These are phyloP conservation scores for Ornithoptera priamus DNA, from an alignment of 2,888 invertebrate genomes.

Conservation along the genomic window DNA sequence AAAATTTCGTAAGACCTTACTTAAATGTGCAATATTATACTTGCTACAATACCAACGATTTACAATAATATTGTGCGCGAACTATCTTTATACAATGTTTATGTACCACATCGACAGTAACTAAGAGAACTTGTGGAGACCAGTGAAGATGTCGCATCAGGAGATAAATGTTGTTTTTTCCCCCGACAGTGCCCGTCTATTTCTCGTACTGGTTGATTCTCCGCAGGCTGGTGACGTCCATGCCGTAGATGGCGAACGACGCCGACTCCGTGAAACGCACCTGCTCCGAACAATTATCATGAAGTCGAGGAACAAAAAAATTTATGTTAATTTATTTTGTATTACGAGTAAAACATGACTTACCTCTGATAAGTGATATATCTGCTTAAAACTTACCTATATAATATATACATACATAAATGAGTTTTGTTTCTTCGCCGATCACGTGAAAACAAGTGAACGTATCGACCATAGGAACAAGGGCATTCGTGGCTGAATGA, in stretches of 20 bases:
- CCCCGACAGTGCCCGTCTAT: constrained; percentile 33
- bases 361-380: too few relatives aligned
- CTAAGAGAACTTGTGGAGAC: background rate
- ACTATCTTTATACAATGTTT: background rate
- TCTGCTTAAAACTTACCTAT: too few relatives aligned
- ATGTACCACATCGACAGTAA: background rate
- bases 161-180: background rate
- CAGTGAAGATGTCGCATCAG: background rate
- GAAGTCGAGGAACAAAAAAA: too few relatives aligned
- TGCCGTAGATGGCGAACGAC: constrained; percentile 60
- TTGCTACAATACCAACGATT: constrained; percentile 17
- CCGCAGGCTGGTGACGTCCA: constrained; percentile 67
- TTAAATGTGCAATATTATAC: constrained; percentile 1
- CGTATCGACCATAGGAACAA: too few relatives aligned
- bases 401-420: too few relatives aligned
- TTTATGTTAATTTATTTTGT: too few relatives aligned
- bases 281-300: constrained; percentile 35
- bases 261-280: constrained; percentile 56
- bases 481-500: too few relatives aligned
- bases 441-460: too few relatives aligned
- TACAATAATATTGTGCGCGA: constrained; percentile 10
- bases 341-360: too few relatives aligned
- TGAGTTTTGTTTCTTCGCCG: too few relatives aligned
- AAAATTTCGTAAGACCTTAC: constrained; percentile 12
- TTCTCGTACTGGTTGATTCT: constrained; percentile 61